A percentile compares a stretch with the other conserved stretches of the same genome.
phyloP scores from a whole-genome alignment of 2,113 vertebrate genomes.

The Taurulus bubalis region DNA sequence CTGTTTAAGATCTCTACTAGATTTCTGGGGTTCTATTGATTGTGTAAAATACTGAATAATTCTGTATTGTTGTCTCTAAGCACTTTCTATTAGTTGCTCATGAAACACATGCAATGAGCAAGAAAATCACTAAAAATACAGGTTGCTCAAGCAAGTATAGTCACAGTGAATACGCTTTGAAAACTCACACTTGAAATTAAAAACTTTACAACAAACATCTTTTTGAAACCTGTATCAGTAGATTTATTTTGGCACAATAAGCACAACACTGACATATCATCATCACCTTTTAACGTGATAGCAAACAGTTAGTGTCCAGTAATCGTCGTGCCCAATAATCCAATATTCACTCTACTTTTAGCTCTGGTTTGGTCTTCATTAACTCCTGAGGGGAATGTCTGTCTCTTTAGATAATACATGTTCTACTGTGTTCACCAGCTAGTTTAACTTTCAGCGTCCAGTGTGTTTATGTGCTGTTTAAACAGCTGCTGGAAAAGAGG shows the following conservation, averaged over 20 bases:
- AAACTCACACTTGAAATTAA: neutral
- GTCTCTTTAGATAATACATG: neutral
- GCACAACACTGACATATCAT: neutral
- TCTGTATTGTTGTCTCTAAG: conserved; percentile 1
- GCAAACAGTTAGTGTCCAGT: neutral
- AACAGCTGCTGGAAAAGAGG: neutral
- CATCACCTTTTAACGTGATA: neutral
- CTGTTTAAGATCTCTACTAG: conserved; percentile 49
- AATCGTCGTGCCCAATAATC: neutral
- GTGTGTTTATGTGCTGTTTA: neutral
- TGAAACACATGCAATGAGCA: conserved; percentile 7
- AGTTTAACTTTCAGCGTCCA: neutral
- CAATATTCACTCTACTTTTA: neutral
- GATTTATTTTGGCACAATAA: neutral
- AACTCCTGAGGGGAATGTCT: too few species aligned
- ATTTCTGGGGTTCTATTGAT: conserved; percentile 35
- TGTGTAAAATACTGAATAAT: conserved; percentile 24
- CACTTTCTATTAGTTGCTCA: conserved; percentile 1
- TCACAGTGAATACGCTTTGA: neutral
- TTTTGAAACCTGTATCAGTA: neutral
- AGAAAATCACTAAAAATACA: neutral
- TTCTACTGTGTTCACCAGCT: neutral
- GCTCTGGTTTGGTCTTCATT: neutral
- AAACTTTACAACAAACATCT: neutral
- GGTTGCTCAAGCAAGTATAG: neutral